Evolutionary conservation across 2,888 invertebrate species (phyloP), one percentile per base, ranked within the genome.

Genomic region (Eristalis intricaria): DNA sequence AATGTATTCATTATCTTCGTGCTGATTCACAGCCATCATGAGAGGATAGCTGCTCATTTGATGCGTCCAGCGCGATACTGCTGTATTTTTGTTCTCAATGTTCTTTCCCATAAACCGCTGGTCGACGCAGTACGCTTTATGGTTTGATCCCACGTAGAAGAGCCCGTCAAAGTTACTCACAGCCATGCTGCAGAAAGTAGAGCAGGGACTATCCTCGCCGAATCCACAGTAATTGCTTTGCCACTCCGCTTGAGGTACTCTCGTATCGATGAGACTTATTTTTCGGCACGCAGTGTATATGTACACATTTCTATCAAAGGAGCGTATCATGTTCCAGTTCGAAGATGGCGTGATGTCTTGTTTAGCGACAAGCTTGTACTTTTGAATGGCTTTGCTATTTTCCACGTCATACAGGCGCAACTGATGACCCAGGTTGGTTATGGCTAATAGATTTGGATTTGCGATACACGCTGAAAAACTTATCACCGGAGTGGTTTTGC

Each of bases 81-180:
- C 35, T 19, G 38, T 61, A 13, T 79, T 32, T 15, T 60, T 76
- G 65, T 89, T 89, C 0, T 90, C 73, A 5, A 90, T 68, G 43
- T 90, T 89, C 60, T 89, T 89, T 10, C 90, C 88, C 79, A 90
- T 79, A 50, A 89, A 90, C 2, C 93, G 90, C 56, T 90, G 71
- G 71, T 93, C 93, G 63, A 92, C 70, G 32, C 91, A 91, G 76
- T 91, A 91, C 2, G 92, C 32, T 40, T 91, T 92, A 77, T 93
- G 93, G 63, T 90, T 92, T 4, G 92, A 91, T 3, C 90, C 92
- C 35, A 92, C 89, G 77, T 93, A 93, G 8, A 92, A 82, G 0
- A 91, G 89, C 84, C 92, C 89, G 0, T 90, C 89, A 89, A 91
- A 92, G 3, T 82, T 73, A 80, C 92, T 92, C 19, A 84, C 77